Percentiles rank a stretch among this genome's conserved stretches.
Evolutionary conservation across 2,888 invertebrate species (phyloP).

Genomic region (Amphipoea lucens): DNA sequence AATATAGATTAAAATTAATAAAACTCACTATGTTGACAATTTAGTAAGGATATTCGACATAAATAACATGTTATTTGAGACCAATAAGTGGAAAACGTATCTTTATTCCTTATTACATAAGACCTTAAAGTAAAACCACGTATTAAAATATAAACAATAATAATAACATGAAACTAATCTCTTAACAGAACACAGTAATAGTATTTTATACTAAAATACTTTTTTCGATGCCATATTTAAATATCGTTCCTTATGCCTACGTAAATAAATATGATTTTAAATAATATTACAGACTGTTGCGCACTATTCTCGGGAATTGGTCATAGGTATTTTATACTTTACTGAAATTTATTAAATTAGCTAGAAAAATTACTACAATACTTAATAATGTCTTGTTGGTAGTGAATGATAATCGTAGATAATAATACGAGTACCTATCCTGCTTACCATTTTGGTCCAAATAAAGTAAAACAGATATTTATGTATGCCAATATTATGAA

Average conservation of each 20-base stretch:
- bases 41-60: neutral
- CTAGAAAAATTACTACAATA: neutral
- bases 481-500: neutral
- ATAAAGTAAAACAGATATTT: neutral
- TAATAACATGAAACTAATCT: conserved; percentile 17
- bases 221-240: conserved; percentile 66
- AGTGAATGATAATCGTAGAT: neutral
- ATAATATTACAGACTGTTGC: conserved; percentile 19
- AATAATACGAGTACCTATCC: neutral
- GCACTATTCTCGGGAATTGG: conserved; percentile 24
- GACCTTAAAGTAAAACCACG: conserved; percentile 13
- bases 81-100: neutral
- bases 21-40: neutral
- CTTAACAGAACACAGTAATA: neutral
- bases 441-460: neutral
- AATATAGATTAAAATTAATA: neutral
- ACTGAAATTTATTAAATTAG: neutral
- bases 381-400: neutral
- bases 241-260: conserved; percentile 61
- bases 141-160: neutral
- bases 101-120: conserved; percentile 4
- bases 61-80: neutral
- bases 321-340: neutral
- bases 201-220: conserved; percentile 35
- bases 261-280: conserved; percentile 14